Conservation (phyloP, 2,113 vertebrate genomes). For the Anolis carolinensis region DNA sequence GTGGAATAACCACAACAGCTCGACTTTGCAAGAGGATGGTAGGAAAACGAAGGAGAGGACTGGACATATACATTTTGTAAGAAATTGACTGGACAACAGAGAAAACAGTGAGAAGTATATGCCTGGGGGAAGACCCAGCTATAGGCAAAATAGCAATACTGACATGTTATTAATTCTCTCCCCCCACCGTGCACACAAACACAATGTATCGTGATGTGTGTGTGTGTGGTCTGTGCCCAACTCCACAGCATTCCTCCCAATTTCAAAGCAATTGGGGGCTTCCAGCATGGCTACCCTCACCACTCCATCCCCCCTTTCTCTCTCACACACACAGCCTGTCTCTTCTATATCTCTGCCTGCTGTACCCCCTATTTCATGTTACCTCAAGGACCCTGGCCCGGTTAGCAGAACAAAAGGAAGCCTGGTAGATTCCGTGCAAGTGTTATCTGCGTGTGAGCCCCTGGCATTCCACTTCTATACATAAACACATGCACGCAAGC, state of each 20-base stretch:
- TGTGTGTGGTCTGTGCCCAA: too few relatives aligned
- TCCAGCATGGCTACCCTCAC: not conserved
- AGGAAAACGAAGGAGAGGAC: not conserved
- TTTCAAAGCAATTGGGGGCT: not conserved
- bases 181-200: not conserved
- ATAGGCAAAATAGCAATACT: not conserved
- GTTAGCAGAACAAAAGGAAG: not conserved
- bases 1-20: not conserved
- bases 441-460: not conserved
- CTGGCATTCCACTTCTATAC: not conserved
- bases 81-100: not conserved
- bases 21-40: too few relatives aligned
- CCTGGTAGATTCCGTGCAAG: accelerated
- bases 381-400: constrained; percentile 31
- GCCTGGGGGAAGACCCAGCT: not conserved
- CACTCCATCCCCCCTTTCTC: not conserved
- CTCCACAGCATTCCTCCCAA: not conserved
- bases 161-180: not conserved
- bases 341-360: not conserved
- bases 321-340: not conserved
- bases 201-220: not conserved
- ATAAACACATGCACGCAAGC: not conserved
- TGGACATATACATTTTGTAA: not conserved
- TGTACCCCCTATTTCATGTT: not conserved
- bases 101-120: not conserved